Base-by-base conservation (phyloP, 2,888 invertebrate genomes). In the Eupithecia inturbata region DNA sequence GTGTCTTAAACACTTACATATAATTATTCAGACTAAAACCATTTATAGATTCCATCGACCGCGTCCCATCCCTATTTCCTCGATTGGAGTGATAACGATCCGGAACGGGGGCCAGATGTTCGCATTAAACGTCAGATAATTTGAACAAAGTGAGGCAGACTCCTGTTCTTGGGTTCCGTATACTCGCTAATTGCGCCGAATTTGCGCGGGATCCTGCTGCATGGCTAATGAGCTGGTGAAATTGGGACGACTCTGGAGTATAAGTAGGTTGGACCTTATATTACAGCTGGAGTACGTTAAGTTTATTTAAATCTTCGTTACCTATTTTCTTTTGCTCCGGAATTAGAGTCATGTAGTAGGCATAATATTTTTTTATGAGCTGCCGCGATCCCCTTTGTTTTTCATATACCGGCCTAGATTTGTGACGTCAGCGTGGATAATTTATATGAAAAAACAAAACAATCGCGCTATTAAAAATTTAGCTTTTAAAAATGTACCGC, bases 61-160 rank as follows among this genome's bases (percentile, higher is more conserved):
- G n/a, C 0, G 57, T 16, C 72, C 67, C 82, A 72, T 33, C 81
- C 45, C 81, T 82, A 79, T 26, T 26, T n/a, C 1, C 22, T 71
- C 69, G 71, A 79, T 79, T 70, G 78, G 75, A 76, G 77, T 77
- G 82, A 82, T 85, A 84, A 84, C 80, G 79, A 80, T 69, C 75
- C 75, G 78, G 80, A 74, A 71, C 77, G 69, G 74, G 68, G 81
- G 71, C 77, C 87, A 86, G 85, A 85, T 87, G 86, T 83, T 83
- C 78, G 77, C 80, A 82, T 82, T 80, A 77, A 83, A 81, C 74
- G 77, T 75, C 81, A 76, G 78, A 82, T 83, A 81, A 82, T 83
- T 85, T 83, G 82, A 77, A 80, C 77, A 79, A 78, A 81, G 78
- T 71, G 79, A 81, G 75, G 79, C 79, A 72, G 73, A 75, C 71